Conservation (phyloP, 2,113 vertebrate species). For the Colinus virginianus region DNA sequence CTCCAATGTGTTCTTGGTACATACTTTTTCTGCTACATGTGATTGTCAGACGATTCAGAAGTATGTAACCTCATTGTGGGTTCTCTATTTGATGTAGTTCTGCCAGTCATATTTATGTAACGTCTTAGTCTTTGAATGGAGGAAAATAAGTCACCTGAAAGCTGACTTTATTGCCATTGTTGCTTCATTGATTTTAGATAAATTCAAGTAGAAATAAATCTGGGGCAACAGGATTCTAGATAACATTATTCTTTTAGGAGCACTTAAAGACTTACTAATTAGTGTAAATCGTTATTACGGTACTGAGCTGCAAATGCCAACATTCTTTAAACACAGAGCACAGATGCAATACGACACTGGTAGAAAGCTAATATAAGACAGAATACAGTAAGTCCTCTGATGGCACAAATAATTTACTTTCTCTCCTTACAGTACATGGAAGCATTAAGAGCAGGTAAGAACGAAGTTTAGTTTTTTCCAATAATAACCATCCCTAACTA, state of each 20-base stretch:
- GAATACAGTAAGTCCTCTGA: neutral
- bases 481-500: neutral
- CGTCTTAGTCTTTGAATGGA: conserved; percentile 27
- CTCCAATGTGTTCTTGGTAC: neutral
- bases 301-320: conserved; percentile 5
- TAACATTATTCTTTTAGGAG: neutral
- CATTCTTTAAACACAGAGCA: neutral
- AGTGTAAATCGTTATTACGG: neutral
- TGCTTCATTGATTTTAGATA: conserved; percentile 45
- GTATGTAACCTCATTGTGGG: conserved; percentile 38
- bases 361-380: neutral
- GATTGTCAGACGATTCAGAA: conserved; percentile 3
- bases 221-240: neutral
- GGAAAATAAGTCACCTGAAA: neutral
- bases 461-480: neutral
- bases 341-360: neutral
- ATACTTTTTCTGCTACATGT: neutral
- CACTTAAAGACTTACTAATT: conserved; percentile 2
- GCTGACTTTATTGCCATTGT: neutral
- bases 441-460: neutral
- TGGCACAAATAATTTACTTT: neutral
- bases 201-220: conserved; percentile 28
- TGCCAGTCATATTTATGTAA: conserved; percentile 29
- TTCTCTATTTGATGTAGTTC: conserved; percentile 37
- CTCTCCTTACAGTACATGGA: neutral